Evolutionary conservation across 2,888 invertebrate species (phyloP), one percentile per base, ranked within the genome.

Genomic region (Drosophila eohydei): DNA sequence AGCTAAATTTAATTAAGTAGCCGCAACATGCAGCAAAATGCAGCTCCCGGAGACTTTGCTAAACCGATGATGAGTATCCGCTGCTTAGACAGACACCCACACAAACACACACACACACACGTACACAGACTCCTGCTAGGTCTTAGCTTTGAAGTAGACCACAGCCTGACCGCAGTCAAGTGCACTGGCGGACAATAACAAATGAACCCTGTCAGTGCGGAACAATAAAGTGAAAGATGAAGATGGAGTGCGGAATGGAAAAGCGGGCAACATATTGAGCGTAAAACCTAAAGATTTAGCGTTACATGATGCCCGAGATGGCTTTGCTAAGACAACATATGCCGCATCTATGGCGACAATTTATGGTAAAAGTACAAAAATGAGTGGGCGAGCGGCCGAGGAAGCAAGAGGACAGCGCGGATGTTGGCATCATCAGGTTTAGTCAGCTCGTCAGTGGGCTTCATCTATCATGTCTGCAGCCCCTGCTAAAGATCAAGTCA

Each of bases 171-270:
- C 85, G 57, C 89, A 88, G 64, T 82, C 69, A 83, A 88, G 71
- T 89, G 86, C 86, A 81, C 58, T 69, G 79, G 83, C 83, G 88
- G 86, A 89, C 90, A 89, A 81, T 87, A 88, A 89, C 78, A 87
- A 89, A 87, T 86, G 90, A 83, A 83, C 60, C 73, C 74, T 72
- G 81, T 81, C 74, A 72, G 34, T 57, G 51, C 58, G 66, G 68
- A 68, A 86, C 83, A 80, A 74, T 73, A 83, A 65, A 62, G 68
- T 28, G 32, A 44, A 52, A 30, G 50, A 61, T 14, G 30, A 41
- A 16, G 14, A 30, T 28, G 38, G 44, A 2, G 32, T 14, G 2
- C 2, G 7, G 32, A 43, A 30, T 16, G 30, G 7, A 9, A 30
- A 54, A 11, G 41, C 48, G 44, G 36, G 30, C 58, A 40, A 56